Conservation (phyloP, 2,888 invertebrate genomes). For the Drosophila fungiperda region DNA sequence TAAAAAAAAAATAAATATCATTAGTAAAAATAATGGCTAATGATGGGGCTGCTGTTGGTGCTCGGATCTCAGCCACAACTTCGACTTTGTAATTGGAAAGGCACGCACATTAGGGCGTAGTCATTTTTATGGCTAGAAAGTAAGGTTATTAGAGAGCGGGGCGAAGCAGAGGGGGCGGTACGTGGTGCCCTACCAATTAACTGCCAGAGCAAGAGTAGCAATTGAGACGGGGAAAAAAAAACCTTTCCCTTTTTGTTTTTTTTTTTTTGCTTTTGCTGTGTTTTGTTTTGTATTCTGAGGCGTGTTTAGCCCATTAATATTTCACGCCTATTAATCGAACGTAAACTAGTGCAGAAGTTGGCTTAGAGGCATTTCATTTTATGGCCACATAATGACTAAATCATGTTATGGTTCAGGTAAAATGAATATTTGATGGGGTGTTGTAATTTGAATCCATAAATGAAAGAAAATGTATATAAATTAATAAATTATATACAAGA, state of each 20-base stretch:
- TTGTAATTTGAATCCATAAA: background rate
- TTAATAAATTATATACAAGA: background rate
- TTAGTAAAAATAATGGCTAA: slow-evolving; percentile 66
- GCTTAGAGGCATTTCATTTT: slow-evolving; percentile 45
- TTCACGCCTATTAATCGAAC: slow-evolving; percentile 74
- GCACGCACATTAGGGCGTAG: slow-evolving; percentile 81
- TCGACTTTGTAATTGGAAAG: slow-evolving; percentile 67
- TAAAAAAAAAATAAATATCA: slow-evolving; percentile 42
- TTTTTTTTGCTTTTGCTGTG: slow-evolving; percentile 3
- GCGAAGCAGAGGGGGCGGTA: slow-evolving; percentile 2
- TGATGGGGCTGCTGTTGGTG: slow-evolving; percentile 52
- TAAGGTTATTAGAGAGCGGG: slow-evolving; percentile 11
- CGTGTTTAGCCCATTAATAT: slow-evolving; percentile 73
- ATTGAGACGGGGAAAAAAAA: slow-evolving; percentile 15
- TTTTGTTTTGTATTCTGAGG: slow-evolving; percentile 38
- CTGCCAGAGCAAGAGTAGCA: slow-evolving; percentile 22
- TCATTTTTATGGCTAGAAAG: slow-evolving; percentile 72
- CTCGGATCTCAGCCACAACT: slow-evolving; percentile 14
- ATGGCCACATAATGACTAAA: slow-evolving; percentile 44
- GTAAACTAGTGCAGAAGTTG: slow-evolving; percentile 70
- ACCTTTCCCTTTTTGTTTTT: slow-evolving; percentile 47
- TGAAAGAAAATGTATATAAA: background rate
- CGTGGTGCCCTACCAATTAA: slow-evolving; percentile 53
- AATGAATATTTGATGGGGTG: slow-evolving; percentile 3
- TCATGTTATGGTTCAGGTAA: background rate